A percentile compares a stretch with the other conserved stretches of the same genome.
phyloP scores from a whole-genome alignment of 2,797 vertebrate species.

The Potorous gilbertii region DNA sequence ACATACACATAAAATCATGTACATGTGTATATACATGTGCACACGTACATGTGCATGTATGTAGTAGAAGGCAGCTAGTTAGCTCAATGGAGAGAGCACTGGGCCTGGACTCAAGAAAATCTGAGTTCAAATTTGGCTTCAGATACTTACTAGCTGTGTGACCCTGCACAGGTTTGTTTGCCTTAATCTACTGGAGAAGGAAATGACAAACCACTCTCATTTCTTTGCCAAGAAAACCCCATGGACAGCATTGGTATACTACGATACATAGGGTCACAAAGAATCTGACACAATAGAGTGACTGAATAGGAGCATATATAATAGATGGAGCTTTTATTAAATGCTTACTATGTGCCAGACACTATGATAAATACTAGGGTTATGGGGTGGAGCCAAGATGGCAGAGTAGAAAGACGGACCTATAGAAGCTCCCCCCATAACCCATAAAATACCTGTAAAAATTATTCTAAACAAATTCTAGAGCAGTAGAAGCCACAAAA shows the following conservation, averaged over 20 bases:
- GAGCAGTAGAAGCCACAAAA: too few species aligned
- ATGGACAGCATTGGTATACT: not conserved
- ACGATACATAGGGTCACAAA: not conserved
- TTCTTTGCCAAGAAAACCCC: not conserved
- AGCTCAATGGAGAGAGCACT: not conserved
- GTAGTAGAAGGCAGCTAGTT: not conserved
- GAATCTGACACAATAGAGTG: not conserved
- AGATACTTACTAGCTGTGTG: not conserved
- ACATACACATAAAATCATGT: too few species aligned
- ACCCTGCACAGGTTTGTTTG: not conserved
- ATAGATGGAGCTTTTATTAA: not conserved
- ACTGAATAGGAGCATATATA: not conserved
- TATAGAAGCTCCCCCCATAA: too few species aligned
- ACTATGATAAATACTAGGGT: not conserved
- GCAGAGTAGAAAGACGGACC: too few species aligned
- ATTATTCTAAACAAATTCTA: too few species aligned
- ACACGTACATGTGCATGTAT: not conserved
- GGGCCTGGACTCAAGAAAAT: not conserved
- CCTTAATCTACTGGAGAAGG: not conserved
- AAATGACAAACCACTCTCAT: not conserved
- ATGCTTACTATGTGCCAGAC: not conserved
- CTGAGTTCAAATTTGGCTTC: not conserved
- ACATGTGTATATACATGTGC: too few species aligned
- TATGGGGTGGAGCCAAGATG: too few species aligned
- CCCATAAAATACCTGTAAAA: too few species aligned